These are phyloP conservation scores for Synaphobranchus kaupii DNA, from an alignment of 2,797 vertebrate genomes.

Conservation along the genomic window DNA sequence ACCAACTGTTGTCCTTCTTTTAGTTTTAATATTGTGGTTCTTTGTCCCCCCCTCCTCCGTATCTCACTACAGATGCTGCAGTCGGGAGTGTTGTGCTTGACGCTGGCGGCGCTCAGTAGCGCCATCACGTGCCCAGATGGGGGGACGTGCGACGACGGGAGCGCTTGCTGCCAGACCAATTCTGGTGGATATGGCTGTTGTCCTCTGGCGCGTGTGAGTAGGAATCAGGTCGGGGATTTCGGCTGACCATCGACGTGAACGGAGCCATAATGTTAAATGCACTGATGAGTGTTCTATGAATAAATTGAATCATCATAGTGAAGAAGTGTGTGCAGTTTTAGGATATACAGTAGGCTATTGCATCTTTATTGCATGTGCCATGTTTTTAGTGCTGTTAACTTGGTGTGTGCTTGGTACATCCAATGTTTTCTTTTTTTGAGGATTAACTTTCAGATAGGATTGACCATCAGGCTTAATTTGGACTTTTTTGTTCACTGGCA, in stretches of 20 bases:
- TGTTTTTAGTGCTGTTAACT: too few relatives aligned
- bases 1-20: neutral
- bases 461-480: neutral
- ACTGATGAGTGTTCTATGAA: neutral
- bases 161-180: slow-evolving; percentile 72
- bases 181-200: slow-evolving; percentile 63
- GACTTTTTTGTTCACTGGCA: neutral
- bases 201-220: slow-evolving; percentile 66
- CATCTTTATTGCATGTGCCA: too few relatives aligned
- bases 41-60: neutral
- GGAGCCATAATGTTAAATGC: slow-evolving; percentile 25
- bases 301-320: neutral
- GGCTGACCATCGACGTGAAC: neutral
- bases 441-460: neutral
- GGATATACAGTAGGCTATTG: too few relatives aligned
- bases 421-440: neutral
- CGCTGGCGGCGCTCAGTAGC: slow-evolving; percentile 55
- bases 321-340: too few relatives aligned
- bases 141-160: slow-evolving; percentile 59
- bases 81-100: slow-evolving; percentile 52
- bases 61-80: slow-evolving; percentile 64
- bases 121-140: slow-evolving; percentile 64
- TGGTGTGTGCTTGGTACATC: neutral
- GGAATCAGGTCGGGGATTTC: neutral
- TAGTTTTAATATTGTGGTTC: slow-evolving; percentile 12